Conservation (phyloP, 1,140 invertebrate species). For the Pseudobourletiella spinata region DNA sequence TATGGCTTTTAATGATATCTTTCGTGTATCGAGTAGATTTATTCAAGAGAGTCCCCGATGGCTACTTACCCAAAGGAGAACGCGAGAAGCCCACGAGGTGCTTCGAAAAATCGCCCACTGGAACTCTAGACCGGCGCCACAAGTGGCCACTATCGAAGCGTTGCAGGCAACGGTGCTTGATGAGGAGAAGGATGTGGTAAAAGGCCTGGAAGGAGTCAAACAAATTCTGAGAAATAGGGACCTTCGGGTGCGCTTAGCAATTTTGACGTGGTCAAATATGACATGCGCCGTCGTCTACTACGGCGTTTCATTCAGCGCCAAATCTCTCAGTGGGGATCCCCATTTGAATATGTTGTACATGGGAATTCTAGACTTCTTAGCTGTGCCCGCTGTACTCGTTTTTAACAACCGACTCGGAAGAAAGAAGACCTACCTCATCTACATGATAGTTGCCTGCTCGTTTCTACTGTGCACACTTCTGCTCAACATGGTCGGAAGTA, state of each 20-base stretch:
- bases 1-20: not conserved
- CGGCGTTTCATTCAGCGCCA: slow-evolving; percentile 15
- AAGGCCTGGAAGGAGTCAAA: slow-evolving; percentile 10
- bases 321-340: slow-evolving; percentile 13
- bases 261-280: slow-evolving; percentile 12
- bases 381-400: slow-evolving; percentile 5
- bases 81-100: slow-evolving; percentile 11
- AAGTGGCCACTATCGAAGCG: not conserved
- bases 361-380: slow-evolving; percentile 22
- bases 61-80: slow-evolving; percentile 12
- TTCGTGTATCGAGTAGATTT: slow-evolving; percentile 5
- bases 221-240: slow-evolving; percentile 1
- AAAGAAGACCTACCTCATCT: slow-evolving; percentile 8
- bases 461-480: slow-evolving; percentile 7
- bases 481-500: not conserved
- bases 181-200: not conserved
- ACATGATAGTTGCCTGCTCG: not conserved
- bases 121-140: slow-evolving; percentile 18
- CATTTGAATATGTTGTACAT: slow-evolving; percentile 22
- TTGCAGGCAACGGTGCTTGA: slow-evolving; percentile 14
- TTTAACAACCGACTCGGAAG: slow-evolving; percentile 24
- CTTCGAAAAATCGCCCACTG: slow-evolving; percentile 24
- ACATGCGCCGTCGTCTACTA: slow-evolving; percentile 18
- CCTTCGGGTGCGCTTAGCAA: slow-evolving; percentile 3
- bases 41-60: slow-evolving; percentile 26